Conservation (phyloP, 2,113 vertebrate genomes). For the Corvus hawaiiensis region DNA sequence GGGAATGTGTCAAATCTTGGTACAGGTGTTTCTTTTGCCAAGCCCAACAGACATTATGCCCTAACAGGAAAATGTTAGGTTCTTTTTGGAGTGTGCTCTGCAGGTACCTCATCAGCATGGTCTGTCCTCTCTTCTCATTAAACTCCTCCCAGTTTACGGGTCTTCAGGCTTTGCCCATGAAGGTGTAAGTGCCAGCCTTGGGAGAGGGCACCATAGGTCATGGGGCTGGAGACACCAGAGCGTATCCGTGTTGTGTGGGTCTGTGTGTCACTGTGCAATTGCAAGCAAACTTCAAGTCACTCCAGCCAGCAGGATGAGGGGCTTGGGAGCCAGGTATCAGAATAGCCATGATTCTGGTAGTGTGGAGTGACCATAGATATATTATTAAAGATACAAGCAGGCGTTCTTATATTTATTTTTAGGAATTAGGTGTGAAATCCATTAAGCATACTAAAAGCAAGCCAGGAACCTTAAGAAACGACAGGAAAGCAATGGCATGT, state of each 20-base stretch:
- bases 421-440: neutral
- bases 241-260: rapidly evolving
- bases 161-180: neutral
- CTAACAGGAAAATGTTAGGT: neutral
- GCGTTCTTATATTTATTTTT: neutral
- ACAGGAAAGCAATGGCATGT: neutral
- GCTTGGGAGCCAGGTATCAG: neutral
- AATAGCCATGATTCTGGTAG: neutral
- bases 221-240: rapidly evolving
- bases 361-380: neutral
- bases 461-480: neutral
- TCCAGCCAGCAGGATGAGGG: neutral
- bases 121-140: neutral
- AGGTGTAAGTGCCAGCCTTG: neutral
- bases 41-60: neutral
- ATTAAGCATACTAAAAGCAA: neutral
- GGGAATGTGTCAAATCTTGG: neutral
- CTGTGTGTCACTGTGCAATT: rapidly evolving
- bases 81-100: neutral
- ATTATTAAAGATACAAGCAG: neutral
- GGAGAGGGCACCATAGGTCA: neutral
- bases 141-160: neutral
- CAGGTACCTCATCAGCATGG: rapidly evolving
- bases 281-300: neutral
- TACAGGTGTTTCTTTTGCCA: neutral